Evolutionary conservation across 2,113 vertebrate genomes (phyloP).

Genomic region (Osmerus eperlanus): DNA sequence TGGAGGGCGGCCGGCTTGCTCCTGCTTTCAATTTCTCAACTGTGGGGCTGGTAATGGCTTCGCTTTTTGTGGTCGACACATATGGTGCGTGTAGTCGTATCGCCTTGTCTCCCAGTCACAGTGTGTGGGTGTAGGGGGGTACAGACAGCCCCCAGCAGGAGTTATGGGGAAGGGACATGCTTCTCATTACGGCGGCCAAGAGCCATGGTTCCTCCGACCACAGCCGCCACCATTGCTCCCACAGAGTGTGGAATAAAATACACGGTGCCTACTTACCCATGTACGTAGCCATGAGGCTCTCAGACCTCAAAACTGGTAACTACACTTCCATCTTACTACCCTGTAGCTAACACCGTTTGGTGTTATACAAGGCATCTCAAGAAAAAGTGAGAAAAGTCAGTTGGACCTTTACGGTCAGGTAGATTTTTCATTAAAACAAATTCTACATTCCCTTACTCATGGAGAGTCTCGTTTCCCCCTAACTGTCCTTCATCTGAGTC

Average conservation of each 20-base stretch:
- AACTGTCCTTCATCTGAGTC: too few relatives aligned
- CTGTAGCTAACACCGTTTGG: too few relatives aligned
- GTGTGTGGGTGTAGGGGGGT: slow-evolving; percentile 23
- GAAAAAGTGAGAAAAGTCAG: too few relatives aligned
- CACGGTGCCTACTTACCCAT: background rate
- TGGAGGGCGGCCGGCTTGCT: slow-evolving; percentile 37
- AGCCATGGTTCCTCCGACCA: slow-evolving; percentile 33
- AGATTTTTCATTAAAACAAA: too few relatives aligned
- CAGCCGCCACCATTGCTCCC: slow-evolving; percentile 24
- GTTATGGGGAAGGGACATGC: slow-evolving; percentile 33
- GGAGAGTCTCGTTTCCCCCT: too few relatives aligned
- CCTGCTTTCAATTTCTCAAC: slow-evolving; percentile 69
- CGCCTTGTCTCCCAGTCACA: slow-evolving; percentile 34
- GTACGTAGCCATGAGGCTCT: slow-evolving; percentile 5
- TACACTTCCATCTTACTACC: background rate
- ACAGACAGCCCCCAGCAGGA: slow-evolving; percentile 21
- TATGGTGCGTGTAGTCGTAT: slow-evolving; percentile 60
- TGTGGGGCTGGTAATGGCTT: slow-evolving; percentile 67
- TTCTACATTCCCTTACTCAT: too few relatives aligned
- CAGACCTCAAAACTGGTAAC: slow-evolving; percentile 1
- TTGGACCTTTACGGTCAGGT: too few relatives aligned
- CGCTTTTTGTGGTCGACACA: slow-evolving; percentile 68
- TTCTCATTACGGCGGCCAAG: slow-evolving; percentile 47
- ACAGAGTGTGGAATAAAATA: slow-evolving; percentile 23
- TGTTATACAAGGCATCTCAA: too few relatives aligned